Percentiles rank a stretch among this genome's conserved stretches.
Evolutionary conservation across 2,888 invertebrate species (phyloP).

Genomic region (Steinernema hermaphroditum): DNA sequence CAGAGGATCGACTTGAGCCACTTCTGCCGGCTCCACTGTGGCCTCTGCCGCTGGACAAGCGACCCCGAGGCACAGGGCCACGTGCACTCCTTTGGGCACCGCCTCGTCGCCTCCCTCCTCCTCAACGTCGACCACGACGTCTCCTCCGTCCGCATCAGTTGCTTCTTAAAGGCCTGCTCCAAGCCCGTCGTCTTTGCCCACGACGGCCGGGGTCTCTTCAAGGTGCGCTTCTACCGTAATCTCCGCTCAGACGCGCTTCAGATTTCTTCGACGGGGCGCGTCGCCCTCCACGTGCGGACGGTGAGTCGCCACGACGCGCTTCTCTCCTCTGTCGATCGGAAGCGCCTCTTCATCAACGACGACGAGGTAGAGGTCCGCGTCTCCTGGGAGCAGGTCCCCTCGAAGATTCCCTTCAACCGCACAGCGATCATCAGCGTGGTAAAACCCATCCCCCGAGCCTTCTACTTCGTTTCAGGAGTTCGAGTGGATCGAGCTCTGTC

Average conservation of each 20-base stretch:
- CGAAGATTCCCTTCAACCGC: constrained; percentile 6
- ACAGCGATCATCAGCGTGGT: constrained; percentile 18
- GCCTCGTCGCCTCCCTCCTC: not conserved
- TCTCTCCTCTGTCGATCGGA: not conserved
- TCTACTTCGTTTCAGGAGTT: constrained; percentile 4
- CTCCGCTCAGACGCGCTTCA: no score
- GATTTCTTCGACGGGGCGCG: constrained; percentile 4
- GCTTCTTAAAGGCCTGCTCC: constrained; percentile 14
- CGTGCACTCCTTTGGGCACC: not conserved
- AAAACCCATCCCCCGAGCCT: not conserved
- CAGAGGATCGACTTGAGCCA: constrained; percentile 1
- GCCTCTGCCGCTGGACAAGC: not conserved
- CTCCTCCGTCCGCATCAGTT: constrained; percentile 2
- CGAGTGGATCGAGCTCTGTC: constrained; percentile 14
- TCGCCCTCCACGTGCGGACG: not conserved
- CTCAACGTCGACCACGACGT: constrained; percentile 21
- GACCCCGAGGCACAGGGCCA: not conserved
- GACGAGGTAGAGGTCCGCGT: not conserved
- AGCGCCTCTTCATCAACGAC: not conserved
- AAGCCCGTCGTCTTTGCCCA: not conserved
- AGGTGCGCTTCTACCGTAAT: not conserved
- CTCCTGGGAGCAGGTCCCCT: not conserved
- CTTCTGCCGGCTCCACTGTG: constrained; percentile 12
- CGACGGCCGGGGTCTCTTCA: not conserved
- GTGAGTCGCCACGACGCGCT: constrained; percentile 19